Evolutionary conservation across 2,888 invertebrate species (phyloP), one percentile per base, ranked within the genome.

Genomic region (Trisateles emortualis): DNA sequence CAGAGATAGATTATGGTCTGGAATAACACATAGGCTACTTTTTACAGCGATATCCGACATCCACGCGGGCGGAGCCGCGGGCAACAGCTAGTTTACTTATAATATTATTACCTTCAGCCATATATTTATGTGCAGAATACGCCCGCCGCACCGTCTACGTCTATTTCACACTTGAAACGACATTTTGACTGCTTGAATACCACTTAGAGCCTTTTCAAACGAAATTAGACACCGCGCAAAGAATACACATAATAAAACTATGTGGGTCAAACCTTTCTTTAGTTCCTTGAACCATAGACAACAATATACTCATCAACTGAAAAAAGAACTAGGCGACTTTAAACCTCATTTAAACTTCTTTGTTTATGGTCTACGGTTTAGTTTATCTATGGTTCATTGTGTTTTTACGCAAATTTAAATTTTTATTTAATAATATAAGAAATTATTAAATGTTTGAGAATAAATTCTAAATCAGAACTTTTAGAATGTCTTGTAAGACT

Each of bases 111-210:
- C n/a, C n/a, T n/a, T n/a, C n/a, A n/a, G n/a, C n/a, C n/a, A n/a
- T n/a, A n/a, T 5, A 16, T 33, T 41, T 41, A 13, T 48, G n/a
- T 43, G 22, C 78, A 76, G 78, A 80, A 79, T 81, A 78, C 42
- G 67, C 33, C 71, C 42, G 30, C 66, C 48, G 46, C n/a, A n/a
- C n/a, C n/a, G n/a, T n/a, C n/a, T n/a, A n/a, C n/a, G n/a, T 46
- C 54, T 39, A 52, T 63, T 71, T 72, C 57, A 69, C 62, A 68
- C 72, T 59, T 63, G 72, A 67, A 68, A 62, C 63, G 50, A 65
- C 61, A 60, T 72, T 76, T 73, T 53, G 64, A 53, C 54, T 70
- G 72, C 81, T 83, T 82, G 76, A 77, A 78, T 78, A 77, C 64
- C 74, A 79, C 69, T 80, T 78, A 74, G 76, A 64, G 56, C 47